Base-by-base conservation (phyloP, 2,797 vertebrate species). In the Stomatorhinus walkeri region DNA sequence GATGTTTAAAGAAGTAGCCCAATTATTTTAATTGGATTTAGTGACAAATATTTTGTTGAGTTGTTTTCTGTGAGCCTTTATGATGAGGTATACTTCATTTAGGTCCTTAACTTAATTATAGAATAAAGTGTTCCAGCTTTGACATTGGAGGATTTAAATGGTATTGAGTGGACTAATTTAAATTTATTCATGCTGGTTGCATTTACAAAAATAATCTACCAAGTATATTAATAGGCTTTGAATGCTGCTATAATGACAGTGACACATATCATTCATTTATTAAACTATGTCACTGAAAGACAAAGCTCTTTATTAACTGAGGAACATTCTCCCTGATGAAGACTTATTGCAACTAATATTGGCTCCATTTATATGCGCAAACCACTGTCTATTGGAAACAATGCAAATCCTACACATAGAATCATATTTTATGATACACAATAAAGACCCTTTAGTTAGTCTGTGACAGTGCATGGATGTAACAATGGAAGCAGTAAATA, bases 271-370 rank as follows among this genome's bases (percentile, higher is more conserved):
- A 56, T 87, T 87, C 24, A 59, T 59, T 87, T 86, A 86, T 86
- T 56, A 87, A 59, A 87, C 52, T 16, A 84, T 91, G 91, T 91
- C 89, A 91, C 91, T 90, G 90, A 89, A 52, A 87, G 90, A 93
- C 90, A 94, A 94, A 90, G 90, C 89, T 90, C 85, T 85, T 85
- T 19, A 59, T 68, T 89, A 91, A 92, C 92, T 91, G 91, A 92
- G 89, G 92, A 85, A 91, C 89, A 93, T 94, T 93, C 92, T 90
- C 90, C 89, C 90, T 88, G n/a, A 93, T 93, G 92, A 94, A 93
- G 90, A 94, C 93, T 90, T 90, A 89, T 92, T 93, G 93, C 56
- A 64, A 52, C 4, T 86, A 86, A 87, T 46, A 43, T 87, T 59
- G n/a, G 86, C 28, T 64, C 86, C 14, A 64, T 59, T 93, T 93